phyloP scores from a whole-genome alignment of 2,888 invertebrate genomes.

The Lasioglossum oenotherae region DNA sequence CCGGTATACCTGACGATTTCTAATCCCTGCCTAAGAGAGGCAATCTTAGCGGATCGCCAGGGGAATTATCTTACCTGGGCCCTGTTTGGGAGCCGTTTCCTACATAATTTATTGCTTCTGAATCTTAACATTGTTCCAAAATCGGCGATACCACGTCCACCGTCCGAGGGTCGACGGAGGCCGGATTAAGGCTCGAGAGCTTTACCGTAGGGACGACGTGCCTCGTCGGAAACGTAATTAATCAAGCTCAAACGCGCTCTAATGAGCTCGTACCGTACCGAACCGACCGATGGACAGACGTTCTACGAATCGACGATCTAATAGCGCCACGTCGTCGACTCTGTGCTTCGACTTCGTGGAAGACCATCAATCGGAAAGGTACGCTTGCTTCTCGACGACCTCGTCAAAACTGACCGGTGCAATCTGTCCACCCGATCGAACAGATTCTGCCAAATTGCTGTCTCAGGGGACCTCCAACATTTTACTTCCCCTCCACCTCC shows the following conservation, averaged over 20 bases:
- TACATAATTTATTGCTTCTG: constrained; percentile 79
- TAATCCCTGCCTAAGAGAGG: constrained; percentile 69
- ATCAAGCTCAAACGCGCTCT: constrained; percentile 79
- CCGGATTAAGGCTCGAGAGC: constrained; percentile 64
- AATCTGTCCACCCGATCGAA: neutral
- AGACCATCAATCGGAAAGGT: constrained; percentile 22
- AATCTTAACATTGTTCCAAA: constrained; percentile 77
- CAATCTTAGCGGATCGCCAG: constrained; percentile 37
- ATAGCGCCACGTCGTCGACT: constrained; percentile 48
- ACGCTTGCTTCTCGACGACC: neutral
- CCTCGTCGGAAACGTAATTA: constrained; percentile 76
- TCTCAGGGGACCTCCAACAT: neutral
- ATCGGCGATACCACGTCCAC: constrained; percentile 70
- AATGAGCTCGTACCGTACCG: constrained; percentile 61
- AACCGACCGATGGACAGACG: constrained; percentile 13
- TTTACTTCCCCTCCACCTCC: neutral
- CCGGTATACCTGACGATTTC: constrained; percentile 67
- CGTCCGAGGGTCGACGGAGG: constrained; percentile 39
- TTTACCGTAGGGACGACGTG: constrained; percentile 66
- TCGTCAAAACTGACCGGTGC: neutral
- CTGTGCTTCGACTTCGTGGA: constrained; percentile 15
- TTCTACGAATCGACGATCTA: constrained; percentile 56
- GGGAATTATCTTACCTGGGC: constrained; percentile 71
- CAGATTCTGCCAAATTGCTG: neutral
- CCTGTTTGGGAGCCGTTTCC: constrained; percentile 67